Evolutionary conservation across 2,113 vertebrate genomes (phyloP).

Genomic region (Bettongia penicillata): DNA sequence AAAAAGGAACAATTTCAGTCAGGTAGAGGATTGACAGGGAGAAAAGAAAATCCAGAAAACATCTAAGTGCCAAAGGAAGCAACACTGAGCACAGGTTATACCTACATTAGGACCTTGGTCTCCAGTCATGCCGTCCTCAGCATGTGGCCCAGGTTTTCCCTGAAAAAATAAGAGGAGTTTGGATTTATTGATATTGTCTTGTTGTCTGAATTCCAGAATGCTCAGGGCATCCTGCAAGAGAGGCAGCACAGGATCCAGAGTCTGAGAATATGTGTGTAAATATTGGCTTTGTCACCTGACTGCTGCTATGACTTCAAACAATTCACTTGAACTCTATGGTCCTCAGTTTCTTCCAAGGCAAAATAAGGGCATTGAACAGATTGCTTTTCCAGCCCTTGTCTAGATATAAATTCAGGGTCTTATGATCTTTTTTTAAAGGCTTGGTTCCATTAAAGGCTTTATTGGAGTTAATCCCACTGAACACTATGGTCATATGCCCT

Average conservation of each 20-base stretch:
- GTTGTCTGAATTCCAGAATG: neutral
- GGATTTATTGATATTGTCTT: neutral
- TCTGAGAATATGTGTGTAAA: neutral
- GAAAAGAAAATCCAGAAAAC: neutral
- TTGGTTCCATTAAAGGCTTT: neutral
- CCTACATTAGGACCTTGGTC: slow-evolving; percentile 74
- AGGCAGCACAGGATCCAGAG: neutral
- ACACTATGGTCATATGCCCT: neutral
- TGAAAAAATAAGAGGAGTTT: slow-evolving; percentile 68
- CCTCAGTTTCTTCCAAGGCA: neutral
- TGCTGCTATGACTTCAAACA: neutral
- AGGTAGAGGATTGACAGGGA: neutral
- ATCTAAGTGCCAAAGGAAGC: neutral
- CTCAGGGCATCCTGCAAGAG: neutral
- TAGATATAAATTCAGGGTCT: neutral
- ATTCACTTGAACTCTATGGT: neutral
- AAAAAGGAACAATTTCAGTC: slow-evolving; percentile 25
- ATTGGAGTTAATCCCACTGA: neutral
- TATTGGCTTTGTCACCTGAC: neutral
- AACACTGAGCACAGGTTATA: neutral
- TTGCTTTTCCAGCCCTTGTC: neutral
- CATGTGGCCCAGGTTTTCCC: slow-evolving; percentile 72
- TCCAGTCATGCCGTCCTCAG: slow-evolving; percentile 69
- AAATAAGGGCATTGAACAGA: neutral
- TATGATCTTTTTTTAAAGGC: neutral